Conservation (phyloP, 2,113 vertebrate genomes). For the Hemiprocne comata region DNA sequence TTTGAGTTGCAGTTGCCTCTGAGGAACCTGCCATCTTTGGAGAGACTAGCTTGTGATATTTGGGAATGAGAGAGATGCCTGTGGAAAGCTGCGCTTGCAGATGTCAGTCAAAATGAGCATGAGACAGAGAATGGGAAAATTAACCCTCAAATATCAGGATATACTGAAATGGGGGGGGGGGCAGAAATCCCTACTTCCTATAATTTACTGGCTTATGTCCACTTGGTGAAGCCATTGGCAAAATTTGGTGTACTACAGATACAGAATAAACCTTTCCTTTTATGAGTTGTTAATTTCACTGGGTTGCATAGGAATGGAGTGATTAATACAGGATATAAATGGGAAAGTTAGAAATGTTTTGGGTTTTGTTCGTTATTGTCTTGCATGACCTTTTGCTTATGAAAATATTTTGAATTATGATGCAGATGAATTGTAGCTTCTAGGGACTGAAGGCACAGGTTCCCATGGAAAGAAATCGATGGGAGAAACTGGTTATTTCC, state of each 20-base stretch:
- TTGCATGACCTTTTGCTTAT: not conserved
- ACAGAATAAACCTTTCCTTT: not conserved
- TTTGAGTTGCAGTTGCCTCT: not conserved
- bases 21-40: rapidly evolving
- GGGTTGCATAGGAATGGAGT: not conserved
- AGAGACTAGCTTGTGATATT: not conserved
- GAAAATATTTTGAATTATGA: not conserved
- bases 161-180: not conserved
- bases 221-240: not conserved
- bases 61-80: not conserved
- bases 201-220: not conserved
- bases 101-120: not conserved
- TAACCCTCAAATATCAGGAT: not conserved
- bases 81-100: not conserved
- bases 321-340: not conserved
- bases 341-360: not conserved
- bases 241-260: not conserved
- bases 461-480: not conserved
- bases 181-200: too few species aligned
- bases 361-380: not conserved
- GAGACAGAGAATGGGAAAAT: not conserved
- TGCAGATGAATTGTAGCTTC: not conserved
- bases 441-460: not conserved
- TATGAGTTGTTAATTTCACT: not conserved
- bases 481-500: not conserved